Evolutionary conservation across 2,113 vertebrate genomes (phyloP).

Genomic region (pig (Sus scrofa)): T2T-Sscrofa CM000817.6:144607001-144607500

Average conservation of each 20-base stretch:
- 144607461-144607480: neutral
- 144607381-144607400: neutral
- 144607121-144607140: neutral
- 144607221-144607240: neutral
- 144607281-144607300: neutral
- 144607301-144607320: neutral
- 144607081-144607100: neutral
- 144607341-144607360: neutral
- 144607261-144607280: neutral
- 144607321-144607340: neutral
- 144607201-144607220: neutral
- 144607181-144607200: neutral
- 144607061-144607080: neutral
- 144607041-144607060: neutral
- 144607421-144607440: neutral
- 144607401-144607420: neutral
- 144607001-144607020: neutral
- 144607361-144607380: neutral
- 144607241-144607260: neutral
- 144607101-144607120: neutral
- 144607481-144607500: neutral
- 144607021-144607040: neutral
- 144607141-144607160: neutral
- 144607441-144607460: neutral
- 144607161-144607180: neutral